phyloP scores from a whole-genome alignment of 2,797 vertebrate genomes.

The Anabas testudineus region DNA sequence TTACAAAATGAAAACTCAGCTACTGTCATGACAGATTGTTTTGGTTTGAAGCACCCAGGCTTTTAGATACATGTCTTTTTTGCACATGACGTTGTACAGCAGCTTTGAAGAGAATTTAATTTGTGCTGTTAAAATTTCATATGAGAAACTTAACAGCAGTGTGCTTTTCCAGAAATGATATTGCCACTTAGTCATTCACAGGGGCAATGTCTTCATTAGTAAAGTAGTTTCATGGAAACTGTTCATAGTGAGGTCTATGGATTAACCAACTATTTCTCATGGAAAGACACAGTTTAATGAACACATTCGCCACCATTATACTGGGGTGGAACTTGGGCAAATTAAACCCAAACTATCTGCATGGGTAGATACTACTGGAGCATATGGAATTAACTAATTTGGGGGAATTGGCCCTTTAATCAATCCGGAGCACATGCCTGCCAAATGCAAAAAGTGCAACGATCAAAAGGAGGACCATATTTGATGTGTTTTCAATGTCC shows the following conservation, averaged over 20 bases:
- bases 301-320: background rate
- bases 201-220: background rate
- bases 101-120: background rate
- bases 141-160: conserved; percentile 3
- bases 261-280: background rate
- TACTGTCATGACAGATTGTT: background rate
- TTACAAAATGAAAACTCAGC: background rate
- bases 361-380: background rate
- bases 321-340: background rate
- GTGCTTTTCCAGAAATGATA: background rate
- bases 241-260: background rate
- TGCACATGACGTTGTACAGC: background rate
- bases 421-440: conserved; percentile 5
- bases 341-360: conserved; percentile 5
- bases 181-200: background rate
- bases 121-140: conserved; percentile 13
- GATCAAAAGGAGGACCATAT: background rate
- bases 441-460: conserved; percentile 1
- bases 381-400: conserved; percentile 3
- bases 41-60: background rate
- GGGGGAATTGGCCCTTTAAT: background rate
- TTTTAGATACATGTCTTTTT: background rate
- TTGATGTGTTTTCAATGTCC: conserved; percentile 10
- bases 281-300: background rate
- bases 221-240: background rate